phyloP scores from a whole-genome alignment of 2,113 vertebrate species.

The Pimephales promelas region DNA sequence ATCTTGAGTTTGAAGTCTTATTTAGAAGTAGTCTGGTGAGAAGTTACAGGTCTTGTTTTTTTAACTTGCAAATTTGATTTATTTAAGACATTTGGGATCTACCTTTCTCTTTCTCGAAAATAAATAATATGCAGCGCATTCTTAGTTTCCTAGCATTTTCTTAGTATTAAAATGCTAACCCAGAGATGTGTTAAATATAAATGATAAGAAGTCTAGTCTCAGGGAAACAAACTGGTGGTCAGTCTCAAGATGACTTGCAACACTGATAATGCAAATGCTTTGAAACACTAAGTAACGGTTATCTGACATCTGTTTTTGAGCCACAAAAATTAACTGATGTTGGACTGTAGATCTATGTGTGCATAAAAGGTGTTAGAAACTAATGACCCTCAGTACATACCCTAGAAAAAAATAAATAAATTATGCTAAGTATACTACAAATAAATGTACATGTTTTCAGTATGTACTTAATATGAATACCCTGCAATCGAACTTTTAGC shows the following conservation, averaged over 20 bases:
- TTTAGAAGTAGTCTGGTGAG: background rate
- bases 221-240: background rate
- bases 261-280: background rate
- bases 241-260: background rate
- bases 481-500: too few species aligned
- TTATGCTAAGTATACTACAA: too few species aligned
- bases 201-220: background rate
- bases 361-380: background rate
- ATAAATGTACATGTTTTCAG: too few species aligned
- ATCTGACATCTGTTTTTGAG: background rate
- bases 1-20: background rate
- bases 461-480: too few species aligned
- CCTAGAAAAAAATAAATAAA: too few species aligned
- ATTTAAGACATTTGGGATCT: background rate
- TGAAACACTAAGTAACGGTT: background rate
- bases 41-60: too few species aligned
- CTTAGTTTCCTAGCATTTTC: background rate
- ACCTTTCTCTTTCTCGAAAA: background rate
- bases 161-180: background rate
- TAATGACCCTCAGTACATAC: background rate
- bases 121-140: background rate
- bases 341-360: background rate
- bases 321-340: background rate
- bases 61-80: too few species aligned
- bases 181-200: background rate